Conservation (phyloP, 2,888 invertebrate genomes). For the Sarcophaga carnaria region DNA sequence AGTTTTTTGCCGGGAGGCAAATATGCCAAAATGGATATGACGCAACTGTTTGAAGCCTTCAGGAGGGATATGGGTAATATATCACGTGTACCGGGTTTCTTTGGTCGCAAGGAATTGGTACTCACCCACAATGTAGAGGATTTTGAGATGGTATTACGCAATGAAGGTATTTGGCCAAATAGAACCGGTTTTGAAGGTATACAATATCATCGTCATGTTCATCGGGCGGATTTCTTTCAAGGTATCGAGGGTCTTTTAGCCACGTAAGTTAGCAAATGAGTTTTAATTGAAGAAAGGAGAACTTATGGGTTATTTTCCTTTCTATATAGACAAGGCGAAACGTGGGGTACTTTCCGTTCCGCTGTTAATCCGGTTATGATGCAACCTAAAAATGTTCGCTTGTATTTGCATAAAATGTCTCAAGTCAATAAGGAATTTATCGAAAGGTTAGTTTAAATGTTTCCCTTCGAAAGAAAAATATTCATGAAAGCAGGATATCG, state of each 20-base stretch:
- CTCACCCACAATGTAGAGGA: slow-evolving; percentile 83
- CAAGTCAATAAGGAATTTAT: slow-evolving; percentile 82
- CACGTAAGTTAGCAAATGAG: slow-evolving; percentile 66
- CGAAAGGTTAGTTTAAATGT: slow-evolving; percentile 72
- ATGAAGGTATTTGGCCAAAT: slow-evolving; percentile 82
- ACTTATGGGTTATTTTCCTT: neutral
- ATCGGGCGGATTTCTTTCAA: slow-evolving; percentile 72
- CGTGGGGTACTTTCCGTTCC: slow-evolving; percentile 86
- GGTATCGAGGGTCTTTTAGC: slow-evolving; percentile 73
- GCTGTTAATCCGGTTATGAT: slow-evolving; percentile 87
- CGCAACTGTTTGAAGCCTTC: slow-evolving; percentile 67
- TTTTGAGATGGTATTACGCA: slow-evolving; percentile 82
- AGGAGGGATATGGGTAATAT: slow-evolving; percentile 79
- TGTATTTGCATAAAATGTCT: slow-evolving; percentile 83
- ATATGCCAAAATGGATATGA: slow-evolving; percentile 72
- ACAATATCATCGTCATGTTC: slow-evolving; percentile 79
- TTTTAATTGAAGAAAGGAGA: neutral
- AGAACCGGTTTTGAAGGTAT: slow-evolving; percentile 80
- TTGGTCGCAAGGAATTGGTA: slow-evolving; percentile 76
- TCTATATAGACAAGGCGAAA: slow-evolving; percentile 81
- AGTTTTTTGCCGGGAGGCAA: slow-evolving; percentile 76
- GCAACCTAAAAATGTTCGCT: slow-evolving; percentile 84
- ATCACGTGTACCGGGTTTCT: slow-evolving; percentile 78
- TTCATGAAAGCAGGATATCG: no score
- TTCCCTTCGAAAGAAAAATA: no score